Evolutionary conservation across 2,113 vertebrate species (phyloP).

Genomic region (Motacilla alba): DNA sequence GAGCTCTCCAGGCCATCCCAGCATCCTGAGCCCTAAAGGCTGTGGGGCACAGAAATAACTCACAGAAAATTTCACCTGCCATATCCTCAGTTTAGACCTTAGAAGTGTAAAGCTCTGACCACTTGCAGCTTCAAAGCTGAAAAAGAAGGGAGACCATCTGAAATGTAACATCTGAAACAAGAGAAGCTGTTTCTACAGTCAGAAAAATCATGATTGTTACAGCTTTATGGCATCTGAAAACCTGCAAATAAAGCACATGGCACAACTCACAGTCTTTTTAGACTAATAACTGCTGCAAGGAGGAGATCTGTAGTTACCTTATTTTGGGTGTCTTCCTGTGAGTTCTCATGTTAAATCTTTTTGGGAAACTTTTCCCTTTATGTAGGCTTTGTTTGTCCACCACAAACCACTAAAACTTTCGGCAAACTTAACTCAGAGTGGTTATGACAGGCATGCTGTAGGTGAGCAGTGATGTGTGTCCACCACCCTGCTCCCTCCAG

Average conservation of each 20-base stretch:
- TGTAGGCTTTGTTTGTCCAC: neutral
- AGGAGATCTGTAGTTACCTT: neutral
- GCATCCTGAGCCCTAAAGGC: neutral
- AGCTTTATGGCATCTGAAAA: neutral
- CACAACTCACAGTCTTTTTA: neutral
- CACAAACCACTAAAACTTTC: neutral
- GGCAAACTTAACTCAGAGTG: neutral
- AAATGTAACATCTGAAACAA: neutral
- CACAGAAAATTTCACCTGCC: neutral
- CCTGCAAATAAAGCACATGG: neutral
- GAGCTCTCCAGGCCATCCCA: neutral
- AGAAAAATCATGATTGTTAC: neutral
- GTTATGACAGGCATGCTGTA: neutral
- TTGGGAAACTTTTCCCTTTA: neutral
- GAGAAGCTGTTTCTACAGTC: neutral
- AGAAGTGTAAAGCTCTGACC: neutral
- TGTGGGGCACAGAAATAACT: neutral
- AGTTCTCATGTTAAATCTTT: neutral
- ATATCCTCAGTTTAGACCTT: neutral
- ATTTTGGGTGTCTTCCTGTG: neutral
- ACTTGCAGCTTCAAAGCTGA: neutral
- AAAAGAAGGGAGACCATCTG: neutral
- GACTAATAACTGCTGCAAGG: neutral
- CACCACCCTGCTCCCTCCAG: neutral
- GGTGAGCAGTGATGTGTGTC: neutral